Evolutionary conservation across 2,888 invertebrate genomes (phyloP), one percentile per base, ranked within the genome.

Genomic region (Polymixis lichenea): DNA sequence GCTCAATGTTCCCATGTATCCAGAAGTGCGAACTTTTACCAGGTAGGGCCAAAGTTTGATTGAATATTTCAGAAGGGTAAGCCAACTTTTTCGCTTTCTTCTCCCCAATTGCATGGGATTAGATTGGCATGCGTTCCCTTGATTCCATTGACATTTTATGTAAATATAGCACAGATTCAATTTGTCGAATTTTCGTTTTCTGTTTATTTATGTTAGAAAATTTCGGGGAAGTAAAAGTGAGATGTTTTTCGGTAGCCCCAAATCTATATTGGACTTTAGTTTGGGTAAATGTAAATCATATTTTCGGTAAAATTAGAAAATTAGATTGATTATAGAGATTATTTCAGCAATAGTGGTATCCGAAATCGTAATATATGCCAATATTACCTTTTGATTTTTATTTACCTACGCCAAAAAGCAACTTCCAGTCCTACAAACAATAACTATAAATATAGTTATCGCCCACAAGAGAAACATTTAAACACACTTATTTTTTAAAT

Each of bases 1-100:
- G 9, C 68, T 79, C 22, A 46, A 80, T 66, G 69, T 84, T 72
- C 77, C 75, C 80, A 78, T 87, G 82, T 87, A 82, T 85, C 74
- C 81, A 85, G 78, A 80, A 88, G 83, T 82, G 78, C 81, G 87
- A 92, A 90, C 86, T 91, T 90, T 82, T 71, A 79, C 64, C 89
- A 90, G 91, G 90, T 91, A 90, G 80, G 84, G 87, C 87, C 84
- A 91, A 94, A 94, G 87, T 94, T 94, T 93, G 93, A 94, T 94
- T 93, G 94, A 94, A 94, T 93, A 93, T 93, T 91, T 92, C 90
- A 90, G 80, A 85, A 88, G 79, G 82, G 87, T 84, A 68, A 80
- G 78, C 80, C 74, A 91, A 91, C 88, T 93, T 93, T 92, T 90
- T 89, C 90, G 87, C 79, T 91, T 89, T 87, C 87, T 72, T 83